Percentiles rank a stretch among this genome's conserved stretches.
Conservation (phyloP, 1,140 invertebrate genomes). For the Caenorhabditis briggsae region DNA sequence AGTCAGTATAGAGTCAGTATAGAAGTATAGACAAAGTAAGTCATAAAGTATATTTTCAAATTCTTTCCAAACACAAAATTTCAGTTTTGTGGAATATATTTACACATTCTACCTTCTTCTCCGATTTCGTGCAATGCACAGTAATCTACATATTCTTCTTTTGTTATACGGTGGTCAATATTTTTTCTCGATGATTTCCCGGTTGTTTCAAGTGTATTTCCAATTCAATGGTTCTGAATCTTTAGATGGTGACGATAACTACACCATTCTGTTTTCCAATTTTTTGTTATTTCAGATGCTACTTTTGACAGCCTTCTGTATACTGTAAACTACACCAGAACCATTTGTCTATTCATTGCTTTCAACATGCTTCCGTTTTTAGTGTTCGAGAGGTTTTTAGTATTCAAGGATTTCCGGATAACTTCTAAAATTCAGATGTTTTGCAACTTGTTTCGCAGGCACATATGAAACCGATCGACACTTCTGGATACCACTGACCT, state of each 20-base stretch:
- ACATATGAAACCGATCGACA: slow-evolving; percentile 30
- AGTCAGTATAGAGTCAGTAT: too few species aligned
- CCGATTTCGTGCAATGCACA: slow-evolving; percentile 40
- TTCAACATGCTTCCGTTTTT: slow-evolving; percentile 44
- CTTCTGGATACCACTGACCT: not conserved
- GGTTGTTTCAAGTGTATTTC: slow-evolving; percentile 11
- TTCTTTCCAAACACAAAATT: not conserved
- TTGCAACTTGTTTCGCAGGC: slow-evolving; percentile 27
- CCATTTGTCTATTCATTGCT: slow-evolving; percentile 22
- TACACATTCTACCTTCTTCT: slow-evolving; percentile 34
- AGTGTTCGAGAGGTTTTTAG: slow-evolving; percentile 24
- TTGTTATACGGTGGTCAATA: slow-evolving; percentile 28
- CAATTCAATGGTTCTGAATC: slow-evolving; percentile 16
- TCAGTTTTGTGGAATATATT: slow-evolving; percentile 28
- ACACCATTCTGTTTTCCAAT: not conserved
- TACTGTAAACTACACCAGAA: slow-evolving; percentile 19
- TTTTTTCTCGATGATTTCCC: slow-evolving; percentile 27
- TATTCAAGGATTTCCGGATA: not conserved
- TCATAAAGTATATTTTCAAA: not conserved
- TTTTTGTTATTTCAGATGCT: not conserved
- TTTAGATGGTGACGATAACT: not conserved
- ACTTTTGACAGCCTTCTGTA: not conserved
- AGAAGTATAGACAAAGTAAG: slow-evolving; percentile 43
- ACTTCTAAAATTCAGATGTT: slow-evolving; percentile 1
- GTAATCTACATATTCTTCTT: slow-evolving; percentile 18